Percentiles rank a stretch among this genome's conserved stretches.
These are phyloP conservation scores for Musca domestica DNA, from an alignment of 1,140 invertebrate genomes.

Conservation along the genomic window DNA sequence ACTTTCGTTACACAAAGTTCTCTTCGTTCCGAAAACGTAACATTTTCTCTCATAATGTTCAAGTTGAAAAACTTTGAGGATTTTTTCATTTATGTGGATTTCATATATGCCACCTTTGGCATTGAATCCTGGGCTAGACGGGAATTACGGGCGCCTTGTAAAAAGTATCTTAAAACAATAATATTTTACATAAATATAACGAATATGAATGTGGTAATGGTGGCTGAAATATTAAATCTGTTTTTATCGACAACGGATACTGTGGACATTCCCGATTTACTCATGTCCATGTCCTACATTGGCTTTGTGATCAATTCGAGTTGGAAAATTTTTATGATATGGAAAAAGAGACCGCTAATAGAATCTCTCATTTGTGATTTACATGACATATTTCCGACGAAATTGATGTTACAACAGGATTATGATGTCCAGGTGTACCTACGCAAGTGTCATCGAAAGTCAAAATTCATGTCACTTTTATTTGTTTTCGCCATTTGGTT, in stretches of 20 bases:
- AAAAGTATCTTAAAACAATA: background rate
- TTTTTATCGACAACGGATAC: slow-evolving; percentile 27
- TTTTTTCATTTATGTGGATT: slow-evolving; percentile 1
- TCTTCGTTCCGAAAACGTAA: no score
- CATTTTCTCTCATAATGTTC: no score
- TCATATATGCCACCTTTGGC: slow-evolving; percentile 3
- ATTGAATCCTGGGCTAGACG: background rate
- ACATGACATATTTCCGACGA: slow-evolving; percentile 33
- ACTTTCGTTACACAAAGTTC: no score
- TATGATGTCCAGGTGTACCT: slow-evolving; percentile 33
- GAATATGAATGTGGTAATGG: slow-evolving; percentile 28
- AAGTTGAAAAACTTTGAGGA: no score
- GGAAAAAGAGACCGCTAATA: slow-evolving; percentile 30
- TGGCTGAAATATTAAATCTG: slow-evolving; percentile 33
- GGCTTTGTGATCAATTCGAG: slow-evolving; percentile 30
- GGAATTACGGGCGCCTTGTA: background rate
- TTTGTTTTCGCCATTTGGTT: slow-evolving; percentile 41
- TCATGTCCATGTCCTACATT: slow-evolving; percentile 38
- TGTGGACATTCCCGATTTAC: background rate
- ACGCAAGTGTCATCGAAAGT: slow-evolving; percentile 27
- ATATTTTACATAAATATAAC: slow-evolving; percentile 33
- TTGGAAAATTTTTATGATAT: slow-evolving; percentile 36
- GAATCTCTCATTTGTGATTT: slow-evolving; percentile 31
- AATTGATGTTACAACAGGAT: slow-evolving; percentile 18
- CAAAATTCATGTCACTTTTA: slow-evolving; percentile 31